A percentile compares a stretch with the other conserved stretches of the same genome.
These are phyloP conservation scores for Trachemys scripta DNA, from an alignment of 2,113 vertebrate species.

Conservation along the genomic window DNA sequence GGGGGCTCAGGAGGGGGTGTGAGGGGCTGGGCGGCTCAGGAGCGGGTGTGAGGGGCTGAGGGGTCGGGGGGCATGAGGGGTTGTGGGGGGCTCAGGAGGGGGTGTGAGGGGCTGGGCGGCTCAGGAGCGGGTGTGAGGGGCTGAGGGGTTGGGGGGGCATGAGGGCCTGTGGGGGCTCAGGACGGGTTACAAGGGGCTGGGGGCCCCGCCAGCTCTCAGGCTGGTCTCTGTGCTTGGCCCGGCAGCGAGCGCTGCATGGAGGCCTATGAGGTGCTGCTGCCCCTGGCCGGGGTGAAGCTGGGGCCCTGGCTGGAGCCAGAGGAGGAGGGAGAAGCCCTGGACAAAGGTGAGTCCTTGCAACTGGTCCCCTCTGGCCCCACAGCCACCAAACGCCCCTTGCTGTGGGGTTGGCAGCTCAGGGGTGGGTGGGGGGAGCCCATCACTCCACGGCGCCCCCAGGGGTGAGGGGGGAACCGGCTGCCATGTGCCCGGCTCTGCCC, in stretches of 20 bases:
- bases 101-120: neutral
- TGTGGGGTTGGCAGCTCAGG: neutral
- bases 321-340: neutral
- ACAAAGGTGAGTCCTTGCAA: neutral
- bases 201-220: neutral
- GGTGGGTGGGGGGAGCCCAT: neutral
- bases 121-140: too few species aligned
- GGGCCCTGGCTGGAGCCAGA: slow-evolving; percentile 57
- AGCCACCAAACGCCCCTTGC: neutral
- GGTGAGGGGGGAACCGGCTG: neutral
- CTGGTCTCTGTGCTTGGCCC: slow-evolving; percentile 2
- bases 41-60: too few species aligned
- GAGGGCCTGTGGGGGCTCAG: too few species aligned
- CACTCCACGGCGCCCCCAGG: neutral
- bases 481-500: neutral
- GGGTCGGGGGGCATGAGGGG: too few species aligned
- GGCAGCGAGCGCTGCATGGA: slow-evolving; percentile 87
- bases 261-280: slow-evolving; percentile 82
- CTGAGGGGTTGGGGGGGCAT: neutral
- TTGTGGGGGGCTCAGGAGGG: neutral
- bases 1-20: too few species aligned
- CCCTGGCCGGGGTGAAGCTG: slow-evolving; percentile 67
- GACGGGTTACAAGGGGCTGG: too few species aligned
- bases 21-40: too few species aligned
- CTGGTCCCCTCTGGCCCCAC: neutral